Percentiles rank a stretch among this genome's conserved stretches.
phyloP scores from a whole-genome alignment of 2,888 invertebrate species.

The Nomada goodeniana region DNA sequence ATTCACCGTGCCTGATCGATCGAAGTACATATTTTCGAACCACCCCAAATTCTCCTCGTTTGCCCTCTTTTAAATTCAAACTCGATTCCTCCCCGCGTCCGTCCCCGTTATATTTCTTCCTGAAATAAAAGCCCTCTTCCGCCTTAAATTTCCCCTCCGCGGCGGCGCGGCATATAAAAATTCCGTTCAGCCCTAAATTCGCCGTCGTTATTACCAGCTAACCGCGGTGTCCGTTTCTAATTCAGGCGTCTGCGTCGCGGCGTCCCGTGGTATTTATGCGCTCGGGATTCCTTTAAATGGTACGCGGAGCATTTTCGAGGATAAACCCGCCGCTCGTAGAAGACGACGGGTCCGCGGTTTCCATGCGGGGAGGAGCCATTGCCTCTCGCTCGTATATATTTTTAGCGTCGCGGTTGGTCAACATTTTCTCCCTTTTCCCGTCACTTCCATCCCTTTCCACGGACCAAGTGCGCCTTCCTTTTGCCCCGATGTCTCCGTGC shows the following conservation, averaged over 20 bases:
- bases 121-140: too few relatives aligned
- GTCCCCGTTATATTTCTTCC: too few relatives aligned
- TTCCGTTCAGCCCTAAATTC: neutral
- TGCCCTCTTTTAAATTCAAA: too few relatives aligned
- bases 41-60: too few relatives aligned
- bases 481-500: slow-evolving; percentile 21
- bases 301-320: slow-evolving; percentile 70
- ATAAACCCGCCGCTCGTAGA: slow-evolving; percentile 66
- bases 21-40: too few relatives aligned
- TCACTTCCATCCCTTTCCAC: slow-evolving; percentile 18
- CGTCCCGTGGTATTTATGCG: slow-evolving; percentile 50
- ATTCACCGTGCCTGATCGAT: too few relatives aligned
- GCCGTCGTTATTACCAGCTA: neutral
- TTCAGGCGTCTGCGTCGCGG: slow-evolving; percentile 15
- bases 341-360: slow-evolving; percentile 5
- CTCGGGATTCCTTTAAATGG: slow-evolving; percentile 62
- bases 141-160: too few relatives aligned
- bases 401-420: slow-evolving; percentile 75
- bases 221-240: slow-evolving; percentile 28
- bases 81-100: too few relatives aligned
- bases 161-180: too few relatives aligned
- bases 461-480: slow-evolving; percentile 56
- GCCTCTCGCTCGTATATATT: slow-evolving; percentile 74
- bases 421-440: slow-evolving; percentile 69
- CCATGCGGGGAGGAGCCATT: slow-evolving; percentile 65